Evolutionary conservation across 2,888 invertebrate species (phyloP).

Genomic region (Villa cingulata): DNA sequence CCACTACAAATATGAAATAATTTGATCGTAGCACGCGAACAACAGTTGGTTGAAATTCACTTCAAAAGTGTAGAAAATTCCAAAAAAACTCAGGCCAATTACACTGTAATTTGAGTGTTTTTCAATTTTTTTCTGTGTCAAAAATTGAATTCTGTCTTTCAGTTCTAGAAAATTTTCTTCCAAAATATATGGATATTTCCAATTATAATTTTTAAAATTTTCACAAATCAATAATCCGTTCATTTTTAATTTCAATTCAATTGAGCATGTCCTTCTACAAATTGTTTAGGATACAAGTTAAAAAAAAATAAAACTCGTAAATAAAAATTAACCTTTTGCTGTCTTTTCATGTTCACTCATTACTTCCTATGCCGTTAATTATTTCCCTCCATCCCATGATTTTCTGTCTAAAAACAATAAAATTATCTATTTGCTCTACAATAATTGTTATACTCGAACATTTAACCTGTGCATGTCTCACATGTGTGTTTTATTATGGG

Average conservation of each 20-base stretch:
- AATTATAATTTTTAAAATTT: neutral
- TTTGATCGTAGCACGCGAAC: constrained; percentile 19
- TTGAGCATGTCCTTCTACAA: constrained; percentile 8
- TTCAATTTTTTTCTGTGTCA: neutral
- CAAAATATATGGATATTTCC: no score
- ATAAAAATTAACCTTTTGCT: no score
- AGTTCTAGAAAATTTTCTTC: neutral
- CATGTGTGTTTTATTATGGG: neutral
- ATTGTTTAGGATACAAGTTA: constrained; percentile 5
- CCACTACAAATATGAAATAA: no score
- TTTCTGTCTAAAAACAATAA: no score
- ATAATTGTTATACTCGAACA: constrained; percentile 4
- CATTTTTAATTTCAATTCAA: constrained; percentile 5
- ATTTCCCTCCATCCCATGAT: no score
- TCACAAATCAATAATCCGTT: constrained; percentile 2
- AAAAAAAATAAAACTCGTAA: constrained; percentile 1
- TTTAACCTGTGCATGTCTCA: constrained; percentile 1
- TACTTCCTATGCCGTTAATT: neutral
- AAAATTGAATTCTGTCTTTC: no score
- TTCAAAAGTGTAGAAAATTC: no score
- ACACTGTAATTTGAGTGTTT: no score
- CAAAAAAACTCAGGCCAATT: no score
- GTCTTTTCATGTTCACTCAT: no score
- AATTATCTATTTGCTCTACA: neutral
- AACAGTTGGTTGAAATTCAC: constrained; percentile 19